Percentiles rank a stretch among this genome's conserved stretches.
These are phyloP conservation scores for Polyploca ridens DNA, from an alignment of 2,888 invertebrate species.

Conservation along the genomic window DNA sequence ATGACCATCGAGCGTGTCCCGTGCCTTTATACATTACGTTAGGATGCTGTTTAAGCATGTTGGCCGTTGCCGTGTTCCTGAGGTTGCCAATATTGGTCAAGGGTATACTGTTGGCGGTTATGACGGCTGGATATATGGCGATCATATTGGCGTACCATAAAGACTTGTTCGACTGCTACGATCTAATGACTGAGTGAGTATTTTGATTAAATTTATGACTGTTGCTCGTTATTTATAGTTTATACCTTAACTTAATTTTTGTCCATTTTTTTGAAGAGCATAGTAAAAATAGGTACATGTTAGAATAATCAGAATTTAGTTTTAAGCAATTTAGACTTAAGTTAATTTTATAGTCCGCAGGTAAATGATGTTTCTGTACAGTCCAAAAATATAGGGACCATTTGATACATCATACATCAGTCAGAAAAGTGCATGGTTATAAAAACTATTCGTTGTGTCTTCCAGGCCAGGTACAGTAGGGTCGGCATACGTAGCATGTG, in stretches of 20 bases:
- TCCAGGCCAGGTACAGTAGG: slow-evolving; percentile 83
- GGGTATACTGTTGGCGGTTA: slow-evolving; percentile 89
- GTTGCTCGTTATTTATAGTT: no score
- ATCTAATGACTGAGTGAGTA: slow-evolving; percentile 89
- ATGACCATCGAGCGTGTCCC: slow-evolving; percentile 91
- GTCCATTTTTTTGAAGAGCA: no score
- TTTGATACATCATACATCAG: no score
- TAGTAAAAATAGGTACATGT: no score
- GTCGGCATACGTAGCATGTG: slow-evolving; percentile 90
- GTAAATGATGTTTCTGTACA: no score
- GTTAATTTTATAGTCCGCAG: no score
- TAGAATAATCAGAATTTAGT: no score
- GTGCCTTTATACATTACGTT: slow-evolving; percentile 94
- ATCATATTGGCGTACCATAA: slow-evolving; percentile 93
- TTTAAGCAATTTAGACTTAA: no score
- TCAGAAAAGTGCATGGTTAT: no score
- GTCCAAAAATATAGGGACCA: no score
- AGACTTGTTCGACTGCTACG: slow-evolving; percentile 92
- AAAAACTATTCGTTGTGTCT: slow-evolving; percentile 11
- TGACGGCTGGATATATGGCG: slow-evolving; percentile 91
- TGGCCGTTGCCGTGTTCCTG: slow-evolving; percentile 94
- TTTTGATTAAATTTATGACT: no score
- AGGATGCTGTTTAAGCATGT: slow-evolving; percentile 92
- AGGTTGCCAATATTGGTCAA: slow-evolving; percentile 93
- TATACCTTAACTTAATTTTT: no score